A percentile compares a stretch with the other conserved stretches of the same genome.
Conservation (phyloP, 2,888 invertebrate species). For the Tridacna crocea region DNA sequence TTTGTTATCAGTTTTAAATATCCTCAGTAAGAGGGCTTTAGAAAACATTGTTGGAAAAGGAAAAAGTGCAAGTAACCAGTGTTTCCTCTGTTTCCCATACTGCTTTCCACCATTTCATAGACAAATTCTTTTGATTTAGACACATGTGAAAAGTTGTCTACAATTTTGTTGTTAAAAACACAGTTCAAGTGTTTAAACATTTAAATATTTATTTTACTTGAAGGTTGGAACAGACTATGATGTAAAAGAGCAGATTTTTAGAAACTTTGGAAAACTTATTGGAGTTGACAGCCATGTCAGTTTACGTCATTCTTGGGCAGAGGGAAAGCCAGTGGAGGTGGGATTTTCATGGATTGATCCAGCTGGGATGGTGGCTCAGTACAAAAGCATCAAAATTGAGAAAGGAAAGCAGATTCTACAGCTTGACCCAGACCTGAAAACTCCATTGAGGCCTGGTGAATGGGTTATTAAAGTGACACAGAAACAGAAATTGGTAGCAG, state of each 20-base stretch:
- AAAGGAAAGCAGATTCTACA: constrained; percentile 87
- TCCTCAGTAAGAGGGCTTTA: too few relatives aligned
- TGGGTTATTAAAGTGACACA: constrained; percentile 90
- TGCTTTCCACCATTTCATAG: too few relatives aligned
- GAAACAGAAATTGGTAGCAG: constrained; percentile 87
- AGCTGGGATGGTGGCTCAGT: constrained; percentile 90
- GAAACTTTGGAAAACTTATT: constrained; percentile 88
- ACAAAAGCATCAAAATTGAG: constrained; percentile 90
- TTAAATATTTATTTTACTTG: background rate
- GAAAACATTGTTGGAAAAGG: too few relatives aligned
- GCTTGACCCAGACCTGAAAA: constrained; percentile 90
- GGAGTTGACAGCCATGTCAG: constrained; percentile 79
- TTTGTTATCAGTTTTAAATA: too few relatives aligned
- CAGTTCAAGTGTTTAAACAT: too few relatives aligned
- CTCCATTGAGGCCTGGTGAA: constrained; percentile 92
- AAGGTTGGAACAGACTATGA: constrained; percentile 95
- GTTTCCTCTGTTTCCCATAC: too few relatives aligned
- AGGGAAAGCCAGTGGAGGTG: constrained; percentile 86
- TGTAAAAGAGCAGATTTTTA: constrained; percentile 95
- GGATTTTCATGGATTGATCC: constrained; percentile 95
- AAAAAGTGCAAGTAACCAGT: too few relatives aligned
- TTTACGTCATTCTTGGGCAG: constrained; percentile 76
- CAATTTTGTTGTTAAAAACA: too few relatives aligned
- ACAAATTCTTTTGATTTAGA: too few relatives aligned
- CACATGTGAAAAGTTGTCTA: too few relatives aligned